Conservation (phyloP, 2,113 vertebrate genomes). For the Urocolius indicus region DNA sequence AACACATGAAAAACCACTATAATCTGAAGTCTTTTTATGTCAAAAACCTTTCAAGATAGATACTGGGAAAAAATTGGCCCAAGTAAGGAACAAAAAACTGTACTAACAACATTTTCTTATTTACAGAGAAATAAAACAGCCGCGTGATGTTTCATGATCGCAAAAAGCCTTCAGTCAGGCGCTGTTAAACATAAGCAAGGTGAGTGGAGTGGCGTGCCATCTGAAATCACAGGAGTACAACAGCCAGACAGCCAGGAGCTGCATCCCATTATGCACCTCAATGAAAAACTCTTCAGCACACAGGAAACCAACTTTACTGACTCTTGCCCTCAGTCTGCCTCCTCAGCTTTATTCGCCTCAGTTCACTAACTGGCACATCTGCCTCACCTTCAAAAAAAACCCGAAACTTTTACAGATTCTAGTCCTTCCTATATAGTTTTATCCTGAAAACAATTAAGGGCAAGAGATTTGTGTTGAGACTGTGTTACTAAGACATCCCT, state of each 20-base stretch:
- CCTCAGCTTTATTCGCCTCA: background rate
- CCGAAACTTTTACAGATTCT: background rate
- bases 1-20: background rate
- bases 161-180: background rate
- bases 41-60: background rate
- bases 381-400: background rate
- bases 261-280: background rate
- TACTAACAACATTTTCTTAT: background rate
- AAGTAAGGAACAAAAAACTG: background rate
- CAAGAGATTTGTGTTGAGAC: background rate
- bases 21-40: background rate
- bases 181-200: background rate
- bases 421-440: background rate
- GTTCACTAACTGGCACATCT: fast-evolving
- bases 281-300: background rate
- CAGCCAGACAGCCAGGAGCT: background rate
- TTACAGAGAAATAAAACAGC: background rate
- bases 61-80: background rate
- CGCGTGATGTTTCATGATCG: background rate
- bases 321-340: background rate
- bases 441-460: background rate
- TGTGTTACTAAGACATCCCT: background rate
- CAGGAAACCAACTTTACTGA: background rate
- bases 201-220: background rate
- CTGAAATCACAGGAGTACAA: background rate